Evolutionary conservation across 2,797 vertebrate genomes (phyloP).

Genomic region (Acanthurus lineatus): DNA sequence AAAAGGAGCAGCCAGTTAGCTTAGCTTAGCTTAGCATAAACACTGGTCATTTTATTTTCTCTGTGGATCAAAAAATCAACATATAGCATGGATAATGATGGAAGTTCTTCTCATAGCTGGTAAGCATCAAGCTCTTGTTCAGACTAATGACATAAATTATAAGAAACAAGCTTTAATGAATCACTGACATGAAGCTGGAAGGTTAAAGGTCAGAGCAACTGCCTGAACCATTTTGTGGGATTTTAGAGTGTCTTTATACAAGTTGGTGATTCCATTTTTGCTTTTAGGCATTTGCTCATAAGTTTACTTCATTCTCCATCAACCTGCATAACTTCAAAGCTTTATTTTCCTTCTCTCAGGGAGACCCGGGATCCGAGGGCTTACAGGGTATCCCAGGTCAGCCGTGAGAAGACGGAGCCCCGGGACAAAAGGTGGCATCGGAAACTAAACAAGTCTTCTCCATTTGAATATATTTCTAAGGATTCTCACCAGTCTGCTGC

Average conservation of each 20-base stretch:
- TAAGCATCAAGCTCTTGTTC: too few species aligned
- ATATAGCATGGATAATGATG: too few species aligned
- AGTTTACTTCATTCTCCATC: background rate
- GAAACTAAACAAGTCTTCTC: background rate
- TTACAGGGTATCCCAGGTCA: constrained; percentile 82
- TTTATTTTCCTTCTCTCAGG: constrained; percentile 72
- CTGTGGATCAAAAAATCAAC: background rate
- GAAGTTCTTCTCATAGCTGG: too few species aligned
- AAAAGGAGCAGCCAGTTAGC: too few species aligned
- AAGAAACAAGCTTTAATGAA: background rate
- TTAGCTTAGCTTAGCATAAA: background rate
- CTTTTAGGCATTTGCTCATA: too few species aligned
- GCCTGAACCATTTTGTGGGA: background rate
- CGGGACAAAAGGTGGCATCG: constrained; percentile 86
- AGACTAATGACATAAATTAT: too few species aligned
- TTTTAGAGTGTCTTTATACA: too few species aligned
- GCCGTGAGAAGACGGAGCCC: constrained; percentile 82
- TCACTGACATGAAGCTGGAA: background rate
- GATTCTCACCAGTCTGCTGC: background rate
- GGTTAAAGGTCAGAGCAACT: background rate
- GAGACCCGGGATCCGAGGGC: constrained; percentile 84
- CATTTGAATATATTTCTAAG: background rate
- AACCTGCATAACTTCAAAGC: too few species aligned
- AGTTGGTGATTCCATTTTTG: too few species aligned
- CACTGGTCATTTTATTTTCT: background rate